Evolutionary conservation across 2,888 invertebrate species (phyloP).

Genomic region (Melieria omissa): DNA sequence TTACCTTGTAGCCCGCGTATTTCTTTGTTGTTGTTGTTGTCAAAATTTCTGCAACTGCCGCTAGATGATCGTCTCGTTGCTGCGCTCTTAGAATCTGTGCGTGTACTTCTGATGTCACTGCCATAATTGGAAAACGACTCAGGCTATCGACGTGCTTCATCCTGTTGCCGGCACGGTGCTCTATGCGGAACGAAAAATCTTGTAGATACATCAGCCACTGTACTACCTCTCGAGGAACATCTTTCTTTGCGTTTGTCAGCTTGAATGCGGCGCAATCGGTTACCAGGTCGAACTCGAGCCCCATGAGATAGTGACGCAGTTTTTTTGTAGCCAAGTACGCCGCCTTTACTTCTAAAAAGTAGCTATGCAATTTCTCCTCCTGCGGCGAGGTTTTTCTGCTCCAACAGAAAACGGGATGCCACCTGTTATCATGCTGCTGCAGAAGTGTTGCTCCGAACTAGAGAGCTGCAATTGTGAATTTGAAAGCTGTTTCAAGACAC

Average conservation of each 20-base stretch:
- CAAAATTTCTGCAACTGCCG: slow-evolving; percentile 1
- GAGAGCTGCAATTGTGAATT: no score
- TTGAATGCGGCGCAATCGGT: slow-evolving; percentile 37
- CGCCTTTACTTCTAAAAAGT: slow-evolving; percentile 25
- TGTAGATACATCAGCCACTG: slow-evolving; percentile 36
- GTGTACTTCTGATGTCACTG: slow-evolving; percentile 25
- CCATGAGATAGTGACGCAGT: slow-evolving; percentile 50
- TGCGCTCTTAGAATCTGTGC: slow-evolving; percentile 28
- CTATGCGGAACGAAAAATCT: slow-evolving; percentile 26
- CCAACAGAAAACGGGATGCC: slow-evolving; percentile 36
- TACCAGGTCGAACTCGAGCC: slow-evolving; percentile 35
- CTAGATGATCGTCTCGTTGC: slow-evolving; percentile 22
- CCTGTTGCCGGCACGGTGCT: slow-evolving; percentile 24
- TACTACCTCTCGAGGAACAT: slow-evolving; percentile 33
- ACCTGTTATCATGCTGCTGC: neutral
- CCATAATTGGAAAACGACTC: slow-evolving; percentile 34
- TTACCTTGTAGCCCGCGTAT: slow-evolving; percentile 31
- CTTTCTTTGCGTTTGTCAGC: slow-evolving; percentile 29
- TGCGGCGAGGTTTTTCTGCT: slow-evolving; percentile 11
- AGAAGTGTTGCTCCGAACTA: neutral
- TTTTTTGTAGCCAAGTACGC: slow-evolving; percentile 42
- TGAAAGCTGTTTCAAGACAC: no score
- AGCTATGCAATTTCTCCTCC: neutral
- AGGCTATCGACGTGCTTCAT: slow-evolving; percentile 39
- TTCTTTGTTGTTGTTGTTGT: slow-evolving; percentile 21